Evolutionary conservation across 1,140 invertebrate genomes (phyloP), one percentile per base, ranked within the genome.

Genomic region (Drosophila quadrilineata): DNA sequence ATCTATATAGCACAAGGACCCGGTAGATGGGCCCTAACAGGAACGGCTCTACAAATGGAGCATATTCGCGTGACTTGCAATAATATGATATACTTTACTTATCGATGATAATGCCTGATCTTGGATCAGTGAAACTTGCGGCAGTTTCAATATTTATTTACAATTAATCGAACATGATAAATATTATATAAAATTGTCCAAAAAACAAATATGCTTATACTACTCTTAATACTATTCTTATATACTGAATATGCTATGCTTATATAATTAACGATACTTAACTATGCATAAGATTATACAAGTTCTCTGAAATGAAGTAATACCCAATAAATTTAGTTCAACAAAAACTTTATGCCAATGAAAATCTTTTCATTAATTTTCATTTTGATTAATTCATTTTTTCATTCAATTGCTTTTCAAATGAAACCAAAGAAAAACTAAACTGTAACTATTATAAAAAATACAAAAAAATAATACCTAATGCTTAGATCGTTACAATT

Each of bases 301-400:
- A 67, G 66, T 75, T 87, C 58, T 86, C 50, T 86, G 75, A 80
- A 86, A 80, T 75, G 75, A 73, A 86, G 75, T 87, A 88, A 82
- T 85, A 88, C 87, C 87, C 87, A 89, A 89, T 89, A 89, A 89
- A 89, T 89, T 89, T 89, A 89, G 87, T 88, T 89, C 75, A 87
- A 88, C 68, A 88, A 88, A 82, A 88, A 88, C 79, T 88, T 88
- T 88, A 75, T 75, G 73, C 56, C 76, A 76, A 87, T 74, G 77
- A 74, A 86, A 86, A 76, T 84, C 63, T 86, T 88, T 88, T 88
- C 69, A 79, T 86, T 82, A 69, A 67, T 70, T 85, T 71, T 87
- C 29, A 70, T 70, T n/a, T 88, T 77, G 35, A 38, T 67, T 82
- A 40, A 73, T 79, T 85, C 66, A 45, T 45, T 80, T 75, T 87